A percentile compares a stretch with the other conserved stretches of the same genome.
These are phyloP conservation scores for Hirtodrosophila cameraria DNA, from an alignment of 2,888 invertebrate species.

Conservation along the genomic window DNA sequence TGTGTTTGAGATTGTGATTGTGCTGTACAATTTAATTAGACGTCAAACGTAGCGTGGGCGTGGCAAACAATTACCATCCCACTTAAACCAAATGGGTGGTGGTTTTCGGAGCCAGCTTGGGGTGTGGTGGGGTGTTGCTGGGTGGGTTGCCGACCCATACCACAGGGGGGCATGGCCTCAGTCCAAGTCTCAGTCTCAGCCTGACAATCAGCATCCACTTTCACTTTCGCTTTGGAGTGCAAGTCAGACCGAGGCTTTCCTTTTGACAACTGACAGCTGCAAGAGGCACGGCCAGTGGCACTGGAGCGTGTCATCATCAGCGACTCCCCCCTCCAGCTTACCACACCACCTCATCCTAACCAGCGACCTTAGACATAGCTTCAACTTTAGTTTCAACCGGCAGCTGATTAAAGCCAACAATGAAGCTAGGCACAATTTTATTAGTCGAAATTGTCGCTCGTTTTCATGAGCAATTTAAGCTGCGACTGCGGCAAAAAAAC, in stretches of 20 bases:
- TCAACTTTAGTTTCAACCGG: slow-evolving; percentile 8
- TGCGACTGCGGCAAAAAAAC: not conserved
- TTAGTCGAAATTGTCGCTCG: slow-evolving; percentile 66
- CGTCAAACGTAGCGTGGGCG: slow-evolving; percentile 59
- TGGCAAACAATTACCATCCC: slow-evolving; percentile 63
- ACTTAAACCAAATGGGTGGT: slow-evolving; percentile 49
- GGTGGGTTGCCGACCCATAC: too few relatives aligned
- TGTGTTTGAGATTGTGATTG: slow-evolving; percentile 45
- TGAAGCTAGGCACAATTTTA: slow-evolving; percentile 57
- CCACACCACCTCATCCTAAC: too few relatives aligned
- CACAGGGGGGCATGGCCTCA: not conserved
- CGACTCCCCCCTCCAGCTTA: slow-evolving; percentile 4
- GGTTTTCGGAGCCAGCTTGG: too few relatives aligned
- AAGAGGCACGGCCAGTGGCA: slow-evolving; percentile 35
- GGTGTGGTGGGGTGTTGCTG: too few relatives aligned
- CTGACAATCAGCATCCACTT: slow-evolving; percentile 45
- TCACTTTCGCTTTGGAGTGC: slow-evolving; percentile 52
- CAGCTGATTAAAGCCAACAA: slow-evolving; percentile 41
- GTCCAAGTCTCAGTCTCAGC: slow-evolving; percentile 22
- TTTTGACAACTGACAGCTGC: slow-evolving; percentile 55
- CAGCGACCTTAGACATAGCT: not conserved
- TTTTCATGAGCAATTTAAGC: slow-evolving; percentile 70
- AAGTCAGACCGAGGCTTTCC: slow-evolving; percentile 46
- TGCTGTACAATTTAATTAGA: slow-evolving; percentile 63
- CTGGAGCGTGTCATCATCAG: slow-evolving; percentile 60